These are phyloP conservation scores for Melanotaenia duboulayi DNA, from an alignment of 2,113 vertebrate genomes.

Conservation along the genomic window DNA sequence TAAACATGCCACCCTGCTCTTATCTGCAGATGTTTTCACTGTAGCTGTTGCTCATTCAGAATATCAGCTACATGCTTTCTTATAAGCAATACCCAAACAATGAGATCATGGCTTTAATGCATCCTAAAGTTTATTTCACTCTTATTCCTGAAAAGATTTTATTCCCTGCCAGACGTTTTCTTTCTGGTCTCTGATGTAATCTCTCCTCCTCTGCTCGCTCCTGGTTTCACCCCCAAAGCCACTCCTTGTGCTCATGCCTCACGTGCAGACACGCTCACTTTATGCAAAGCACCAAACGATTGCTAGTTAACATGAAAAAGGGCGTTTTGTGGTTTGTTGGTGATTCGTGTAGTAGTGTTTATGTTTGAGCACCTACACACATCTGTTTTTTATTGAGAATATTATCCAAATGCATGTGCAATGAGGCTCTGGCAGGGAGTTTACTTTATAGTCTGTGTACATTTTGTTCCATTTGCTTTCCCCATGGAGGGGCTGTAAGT, in stretches of 20 bases:
- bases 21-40: slow-evolving; percentile 1
- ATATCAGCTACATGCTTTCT: not conserved
- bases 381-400: slow-evolving; percentile 73
- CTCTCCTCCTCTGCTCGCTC: slow-evolving; percentile 34
- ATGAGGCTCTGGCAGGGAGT: slow-evolving; percentile 13
- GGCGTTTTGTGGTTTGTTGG: slow-evolving; percentile 41
- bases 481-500: not conserved
- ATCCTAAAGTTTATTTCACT: not conserved
- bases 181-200: slow-evolving; percentile 40
- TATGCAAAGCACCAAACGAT: not conserved
- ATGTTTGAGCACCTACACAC: slow-evolving; percentile 47
- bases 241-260: slow-evolving; percentile 53
- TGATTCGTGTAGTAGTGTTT: slow-evolving; percentile 39
- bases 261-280: slow-evolving; percentile 55
- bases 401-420: slow-evolving; percentile 13
- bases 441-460: slow-evolving; percentile 48
- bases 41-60: not conserved
- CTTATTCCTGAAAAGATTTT: slow-evolving; percentile 4
- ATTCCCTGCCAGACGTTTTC: not conserved
- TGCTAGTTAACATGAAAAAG: slow-evolving; percentile 26
- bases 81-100: slow-evolving; percentile 7
- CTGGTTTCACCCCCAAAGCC: slow-evolving; percentile 36
- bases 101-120: slow-evolving; percentile 21
- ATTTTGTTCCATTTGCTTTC: slow-evolving; percentile 62
- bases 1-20: not conserved